Base-by-base conservation (phyloP, 2,888 invertebrate genomes). In the Nemapogon koenigi region DNA sequence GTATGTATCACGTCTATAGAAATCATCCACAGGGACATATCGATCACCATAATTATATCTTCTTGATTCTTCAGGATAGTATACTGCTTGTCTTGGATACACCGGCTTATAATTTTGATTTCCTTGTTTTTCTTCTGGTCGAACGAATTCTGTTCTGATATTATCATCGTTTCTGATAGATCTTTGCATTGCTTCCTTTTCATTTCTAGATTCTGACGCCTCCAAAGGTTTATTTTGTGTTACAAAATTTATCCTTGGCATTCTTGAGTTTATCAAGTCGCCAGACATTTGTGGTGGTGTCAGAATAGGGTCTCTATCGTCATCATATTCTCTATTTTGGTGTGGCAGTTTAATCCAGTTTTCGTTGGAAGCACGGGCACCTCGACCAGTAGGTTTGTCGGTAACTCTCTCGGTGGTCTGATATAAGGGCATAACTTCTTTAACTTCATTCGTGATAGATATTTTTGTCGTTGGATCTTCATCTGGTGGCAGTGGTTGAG, bases 211-310 rank as follows among this genome's bases (percentile, higher is more conserved):
- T 56, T 81, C 81, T 1, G 80, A 72, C 10, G 78, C 58, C 50
- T 80, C 76, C 16, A 80, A 48, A 1, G 59, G 57, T 65, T 82
- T 81, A 44, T 83, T 81, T 52, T 86, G 85, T 0, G 86, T 87
- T 10, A 86, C 83, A 48, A 87, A 87, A 57, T 86, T 84, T 1
- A 86, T 84, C 48, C 85, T 61, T 1, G 86, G 86, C 62, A 85
- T 84, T 47, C 85, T 63, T 3, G 83, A 75, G 50, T 78, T 81
- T 16, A 80, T 69, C 2, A 82, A 63, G 14, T 84, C 84, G 40
- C 81, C 81, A 2, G 78, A 78, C 4, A 80, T 73, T 46, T 78
- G 68, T 0, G 83, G 76, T 18, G 82, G 81, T 1, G 81, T 70
- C 2, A 83, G 59, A n/a, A 75, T 65, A 37, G 76, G 69, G 19